Conservation (phyloP, 2,797 vertebrate genomes). For the Pseudochaenichthys georgianus region DNA sequence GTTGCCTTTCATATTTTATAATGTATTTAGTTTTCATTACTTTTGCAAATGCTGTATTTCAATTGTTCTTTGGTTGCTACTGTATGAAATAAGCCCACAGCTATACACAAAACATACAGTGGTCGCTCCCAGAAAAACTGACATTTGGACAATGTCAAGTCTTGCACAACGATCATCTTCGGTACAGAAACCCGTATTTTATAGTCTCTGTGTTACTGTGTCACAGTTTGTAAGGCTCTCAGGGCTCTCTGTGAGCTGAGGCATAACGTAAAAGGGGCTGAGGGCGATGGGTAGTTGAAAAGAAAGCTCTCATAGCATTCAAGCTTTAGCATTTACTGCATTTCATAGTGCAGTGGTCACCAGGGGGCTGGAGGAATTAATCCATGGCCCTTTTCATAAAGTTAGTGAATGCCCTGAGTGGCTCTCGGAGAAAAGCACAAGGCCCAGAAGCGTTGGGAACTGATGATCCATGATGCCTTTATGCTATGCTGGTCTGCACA, state of each 20-base stretch:
- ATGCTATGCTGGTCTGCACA: slow-evolving; percentile 58
- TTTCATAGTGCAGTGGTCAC: slow-evolving; percentile 81
- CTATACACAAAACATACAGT: slow-evolving; percentile 15
- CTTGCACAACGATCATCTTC: slow-evolving; percentile 35
- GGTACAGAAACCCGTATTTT: slow-evolving; percentile 46
- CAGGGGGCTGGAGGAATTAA: slow-evolving; percentile 60
- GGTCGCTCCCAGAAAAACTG: slow-evolving; percentile 6
- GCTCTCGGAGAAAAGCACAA: slow-evolving; percentile 73
- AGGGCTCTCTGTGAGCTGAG: slow-evolving; percentile 66
- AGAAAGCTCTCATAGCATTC: slow-evolving; percentile 72
- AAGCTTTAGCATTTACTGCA: slow-evolving; percentile 77
- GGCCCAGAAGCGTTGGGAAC: slow-evolving; percentile 62
- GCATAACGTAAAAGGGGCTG: slow-evolving; percentile 62
- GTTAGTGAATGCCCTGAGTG: slow-evolving; percentile 70
- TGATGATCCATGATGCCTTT: slow-evolving; percentile 83
- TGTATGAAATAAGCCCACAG: slow-evolving; percentile 23
- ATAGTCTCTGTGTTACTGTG: slow-evolving; percentile 69
- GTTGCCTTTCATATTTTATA: neutral
- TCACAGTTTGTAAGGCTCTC: slow-evolving; percentile 58
- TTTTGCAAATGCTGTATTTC: slow-evolving; percentile 3
- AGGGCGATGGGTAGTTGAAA: slow-evolving; percentile 65
- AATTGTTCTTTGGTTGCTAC: slow-evolving; percentile 5
- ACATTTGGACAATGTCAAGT: slow-evolving; percentile 38
- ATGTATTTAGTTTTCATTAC: neutral
- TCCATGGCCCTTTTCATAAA: slow-evolving; percentile 70